Base-by-base conservation (phyloP, 2,888 invertebrate species). In the Hedychridium roseum region DNA sequence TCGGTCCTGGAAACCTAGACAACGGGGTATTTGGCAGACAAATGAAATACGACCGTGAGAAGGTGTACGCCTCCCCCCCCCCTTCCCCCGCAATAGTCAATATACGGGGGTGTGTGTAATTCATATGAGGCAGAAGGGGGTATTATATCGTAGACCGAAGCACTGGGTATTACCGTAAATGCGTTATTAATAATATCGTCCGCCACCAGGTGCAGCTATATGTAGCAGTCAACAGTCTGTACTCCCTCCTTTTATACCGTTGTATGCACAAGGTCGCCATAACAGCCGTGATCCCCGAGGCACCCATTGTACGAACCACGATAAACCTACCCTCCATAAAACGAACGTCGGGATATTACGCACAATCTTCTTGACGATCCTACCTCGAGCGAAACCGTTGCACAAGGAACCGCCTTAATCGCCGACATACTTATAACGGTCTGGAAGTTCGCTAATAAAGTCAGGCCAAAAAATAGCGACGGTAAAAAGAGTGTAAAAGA, bases 111-210 rank as follows among this genome's bases (percentile, higher is more conserved):
- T n/a, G n/a, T n/a, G 11, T 26, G 18, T 1, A 18, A 9, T 17
- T 6, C 37, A 37, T 38, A 17, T 36, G 31, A 16, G 46, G 49
- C 40, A 42, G 56, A 32, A 40, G 23, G 17, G 26, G 35, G 48
- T 41, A 54, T 57, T 53, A 55, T 35, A 55, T 47, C 66, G 58
- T 64, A 66, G 60, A 48, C 51, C 38, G 49, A 54, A 65, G 59
- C 65, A 61, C 53, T 18, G 26, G 37, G 43, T 51, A 64, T 67
- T 66, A 64, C 47, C 57, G 52, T 60, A 61, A 64, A 64, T 60
- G 66, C 53, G 64, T 68, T 70, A 68, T 67, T 71, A 70, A 66
- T 60, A 66, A 68, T 66, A 64, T 68, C 57, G 43, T 41, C 50
- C 31, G 21, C 28, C 45, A 46, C 12, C 37, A 38, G 46, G 32